Percentiles rank a stretch among this genome's conserved stretches.
Conservation (phyloP, 2,888 invertebrate species). For the Poecilus cupreus region DNA sequence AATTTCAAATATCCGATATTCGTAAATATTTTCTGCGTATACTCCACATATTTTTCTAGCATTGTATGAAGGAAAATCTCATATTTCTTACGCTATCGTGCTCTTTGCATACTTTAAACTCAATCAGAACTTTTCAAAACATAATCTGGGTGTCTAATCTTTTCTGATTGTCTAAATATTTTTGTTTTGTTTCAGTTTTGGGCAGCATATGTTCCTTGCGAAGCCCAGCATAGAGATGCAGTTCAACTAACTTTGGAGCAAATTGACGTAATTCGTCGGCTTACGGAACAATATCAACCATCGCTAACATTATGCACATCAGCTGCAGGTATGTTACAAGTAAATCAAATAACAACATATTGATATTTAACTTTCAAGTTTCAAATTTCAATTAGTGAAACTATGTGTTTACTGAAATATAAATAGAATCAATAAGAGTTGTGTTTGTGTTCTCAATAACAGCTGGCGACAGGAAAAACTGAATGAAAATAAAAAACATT, state of each 20-base stretch:
- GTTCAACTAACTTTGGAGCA: conserved; percentile 90
- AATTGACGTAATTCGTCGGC: conserved; percentile 88
- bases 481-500: conserved; percentile 9
- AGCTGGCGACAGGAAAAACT: background rate
- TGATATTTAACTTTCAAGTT: background rate
- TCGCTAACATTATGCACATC: conserved; percentile 86
- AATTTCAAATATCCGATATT: conserved; percentile 26
- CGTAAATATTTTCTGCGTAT: conserved; percentile 2
- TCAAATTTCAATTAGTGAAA: conserved; percentile 12
- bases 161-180: background rate
- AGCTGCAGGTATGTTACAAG: conserved; percentile 82
- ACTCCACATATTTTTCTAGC: background rate
- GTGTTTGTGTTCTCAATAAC: background rate
- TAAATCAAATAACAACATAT: too few relatives aligned
- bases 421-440: conserved; percentile 9
- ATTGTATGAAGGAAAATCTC: background rate
- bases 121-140: too few relatives aligned
- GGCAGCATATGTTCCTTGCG: conserved; percentile 90
- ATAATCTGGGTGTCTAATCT: too few relatives aligned
- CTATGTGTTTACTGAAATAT: background rate
- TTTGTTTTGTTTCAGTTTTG: conserved; percentile 80
- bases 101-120: too few relatives aligned
- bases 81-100: too few relatives aligned
- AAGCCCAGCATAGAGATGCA: conserved; percentile 88
- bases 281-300: conserved; percentile 86